Evolutionary conservation across 2,888 invertebrate genomes (phyloP).

Genomic region (Aphrophora alni): DNA sequence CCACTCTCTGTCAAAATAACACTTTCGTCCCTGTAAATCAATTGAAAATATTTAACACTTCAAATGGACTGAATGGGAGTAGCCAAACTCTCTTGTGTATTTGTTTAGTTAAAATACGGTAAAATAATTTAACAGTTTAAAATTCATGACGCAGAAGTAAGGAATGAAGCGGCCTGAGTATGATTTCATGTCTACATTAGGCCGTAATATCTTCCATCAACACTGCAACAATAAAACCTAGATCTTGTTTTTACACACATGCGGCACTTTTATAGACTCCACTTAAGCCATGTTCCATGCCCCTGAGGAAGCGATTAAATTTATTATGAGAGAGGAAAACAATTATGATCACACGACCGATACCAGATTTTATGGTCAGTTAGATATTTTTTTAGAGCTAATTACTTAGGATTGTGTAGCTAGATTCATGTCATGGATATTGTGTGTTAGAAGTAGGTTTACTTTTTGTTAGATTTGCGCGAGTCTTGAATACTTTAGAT

Average conservation of each 20-base stretch:
- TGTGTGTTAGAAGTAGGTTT: neutral
- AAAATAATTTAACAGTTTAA: neutral
- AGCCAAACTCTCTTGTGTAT: no score
- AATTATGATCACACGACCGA: neutral
- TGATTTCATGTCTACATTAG: neutral
- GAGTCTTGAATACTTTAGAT: neutral
- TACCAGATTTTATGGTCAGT: neutral
- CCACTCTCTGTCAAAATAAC: no score
- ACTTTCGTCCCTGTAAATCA: no score
- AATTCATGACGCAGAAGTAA: neutral
- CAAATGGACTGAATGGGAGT: no score
- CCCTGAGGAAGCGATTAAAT: neutral
- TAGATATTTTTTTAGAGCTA: neutral
- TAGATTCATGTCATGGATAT: neutral
- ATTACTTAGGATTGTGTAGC: neutral
- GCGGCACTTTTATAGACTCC: neutral
- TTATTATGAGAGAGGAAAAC: neutral
- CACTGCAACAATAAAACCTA: neutral
- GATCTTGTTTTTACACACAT: neutral
- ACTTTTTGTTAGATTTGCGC: neutral
- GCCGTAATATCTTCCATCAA: neutral
- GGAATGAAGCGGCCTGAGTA: neutral
- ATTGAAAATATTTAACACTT: no score
- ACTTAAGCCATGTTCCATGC: neutral
- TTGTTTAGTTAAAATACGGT: neutral